These are phyloP conservation scores for Aleiodes sp. DNA, from an alignment of 1,140 invertebrate genomes.

Conservation along the genomic window DNA sequence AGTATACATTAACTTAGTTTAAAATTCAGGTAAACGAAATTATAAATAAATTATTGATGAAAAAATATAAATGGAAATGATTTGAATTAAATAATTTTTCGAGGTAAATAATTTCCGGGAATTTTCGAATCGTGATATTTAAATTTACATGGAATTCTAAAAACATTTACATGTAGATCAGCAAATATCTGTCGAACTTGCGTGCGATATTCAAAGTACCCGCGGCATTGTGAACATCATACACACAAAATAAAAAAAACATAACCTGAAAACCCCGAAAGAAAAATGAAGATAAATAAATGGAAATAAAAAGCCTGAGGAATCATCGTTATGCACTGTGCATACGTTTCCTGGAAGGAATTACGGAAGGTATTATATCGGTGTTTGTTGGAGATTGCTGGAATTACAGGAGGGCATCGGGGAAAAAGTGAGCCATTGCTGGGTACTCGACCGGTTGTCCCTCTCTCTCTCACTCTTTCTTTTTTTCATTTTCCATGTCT, in stretches of 20 bases:
- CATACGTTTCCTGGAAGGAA: slow-evolving; percentile 30
- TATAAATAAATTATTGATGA: no score
- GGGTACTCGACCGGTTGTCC: slow-evolving; percentile 16
- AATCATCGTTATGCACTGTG: neutral
- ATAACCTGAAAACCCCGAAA: neutral
- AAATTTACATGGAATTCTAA: slow-evolving; percentile 14
- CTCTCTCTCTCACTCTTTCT: neutral
- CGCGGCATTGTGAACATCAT: slow-evolving; percentile 10
- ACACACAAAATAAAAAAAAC: neutral
- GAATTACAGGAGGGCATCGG: slow-evolving; percentile 27
- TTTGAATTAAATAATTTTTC: no score
- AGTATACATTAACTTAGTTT: slow-evolving; percentile 21
- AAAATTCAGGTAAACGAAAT: neutral
- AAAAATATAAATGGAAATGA: no score
- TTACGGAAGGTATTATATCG: slow-evolving; percentile 18
- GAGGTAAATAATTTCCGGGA: no score
- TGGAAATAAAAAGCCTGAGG: slow-evolving; percentile 1
- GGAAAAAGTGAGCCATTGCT: slow-evolving; percentile 23
- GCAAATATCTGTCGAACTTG: slow-evolving; percentile 18
- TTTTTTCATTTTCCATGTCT: slow-evolving; percentile 13
- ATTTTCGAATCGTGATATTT: no score
- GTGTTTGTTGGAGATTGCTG: slow-evolving; percentile 19
- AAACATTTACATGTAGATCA: neutral
- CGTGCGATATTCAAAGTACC: slow-evolving; percentile 50
- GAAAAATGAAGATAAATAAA: neutral